These are phyloP conservation scores for Lymantria dispar DNA, from an alignment of 2,888 invertebrate species.

Conservation along the genomic window DNA sequence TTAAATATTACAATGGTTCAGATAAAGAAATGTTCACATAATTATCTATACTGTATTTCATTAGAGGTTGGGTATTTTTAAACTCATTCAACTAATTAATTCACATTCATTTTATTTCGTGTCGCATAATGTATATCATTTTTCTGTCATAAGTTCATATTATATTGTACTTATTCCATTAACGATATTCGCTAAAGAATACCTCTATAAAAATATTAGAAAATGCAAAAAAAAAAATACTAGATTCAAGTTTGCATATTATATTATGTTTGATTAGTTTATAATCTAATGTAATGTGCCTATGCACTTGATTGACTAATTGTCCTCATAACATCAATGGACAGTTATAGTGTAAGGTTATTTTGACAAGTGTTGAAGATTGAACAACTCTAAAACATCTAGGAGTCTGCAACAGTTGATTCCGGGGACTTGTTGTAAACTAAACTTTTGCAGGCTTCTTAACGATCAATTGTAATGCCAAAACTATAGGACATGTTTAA, in stretches of 20 bases:
- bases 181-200: constrained; percentile 77
- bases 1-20: background rate
- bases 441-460: constrained; percentile 47
- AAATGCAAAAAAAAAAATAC: constrained; percentile 64
- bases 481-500: constrained; percentile 21
- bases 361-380: constrained; percentile 40
- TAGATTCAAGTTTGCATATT: constrained; percentile 71
- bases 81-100: constrained; percentile 60
- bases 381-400: constrained; percentile 39
- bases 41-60: constrained; percentile 35
- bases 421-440: constrained; percentile 43
- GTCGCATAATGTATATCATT: constrained; percentile 62
- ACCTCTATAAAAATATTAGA: constrained; percentile 59
- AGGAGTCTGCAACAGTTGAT: constrained; percentile 43
- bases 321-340: constrained; percentile 58
- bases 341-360: constrained; percentile 37
- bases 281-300: constrained; percentile 76
- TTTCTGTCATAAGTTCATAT: constrained; percentile 71
- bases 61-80: constrained; percentile 71
- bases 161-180: constrained; percentile 80
- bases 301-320: constrained; percentile 62
- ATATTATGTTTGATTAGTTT: constrained; percentile 76
- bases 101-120: constrained; percentile 52
- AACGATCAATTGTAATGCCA: constrained; percentile 27
- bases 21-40: background rate